Evolutionary conservation across 2,888 invertebrate species (phyloP).

Genomic region (Apamea anceps): DNA sequence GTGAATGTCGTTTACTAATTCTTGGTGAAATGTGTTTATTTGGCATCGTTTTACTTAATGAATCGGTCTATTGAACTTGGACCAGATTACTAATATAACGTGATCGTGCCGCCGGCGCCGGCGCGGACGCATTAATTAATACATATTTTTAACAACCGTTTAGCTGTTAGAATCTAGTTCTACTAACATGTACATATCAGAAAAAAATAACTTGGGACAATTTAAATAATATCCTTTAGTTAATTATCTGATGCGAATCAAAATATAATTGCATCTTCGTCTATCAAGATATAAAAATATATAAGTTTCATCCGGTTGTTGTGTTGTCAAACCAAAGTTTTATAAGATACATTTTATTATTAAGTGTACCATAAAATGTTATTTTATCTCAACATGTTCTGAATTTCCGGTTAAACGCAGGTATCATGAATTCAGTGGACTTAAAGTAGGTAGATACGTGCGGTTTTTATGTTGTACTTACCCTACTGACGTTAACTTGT

Average conservation of each 20-base stretch:
- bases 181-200: constrained; percentile 18
- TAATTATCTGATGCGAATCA: constrained; percentile 11
- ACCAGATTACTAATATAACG: constrained; percentile 70
- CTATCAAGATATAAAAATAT: constrained; percentile 20
- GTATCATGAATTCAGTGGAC: constrained; percentile 49
- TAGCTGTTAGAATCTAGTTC: constrained; percentile 37
- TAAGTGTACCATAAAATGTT: constrained; percentile 39
- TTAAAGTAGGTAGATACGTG: constrained; percentile 45
- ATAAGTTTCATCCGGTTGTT: constrained; percentile 26
- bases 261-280: constrained; percentile 29
- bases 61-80: constrained; percentile 84
- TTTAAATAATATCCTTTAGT: constrained; percentile 26
- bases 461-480: constrained; percentile 52
- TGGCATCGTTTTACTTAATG: constrained; percentile 69
- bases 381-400: constrained; percentile 51
- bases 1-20: constrained; percentile 36
- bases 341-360: constrained; percentile 40
- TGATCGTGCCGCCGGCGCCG: constrained; percentile 59
- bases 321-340: constrained; percentile 26
- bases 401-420: constrained; percentile 46
- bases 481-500: constrained; percentile 37
- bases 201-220: constrained; percentile 6
- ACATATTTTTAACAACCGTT: constrained; percentile 52
- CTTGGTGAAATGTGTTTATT: constrained; percentile 50
- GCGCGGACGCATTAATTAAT: constrained; percentile 71